These are phyloP conservation scores for Slavum lentiscoides DNA, from an alignment of 2,888 invertebrate genomes.

Conservation along the genomic window DNA sequence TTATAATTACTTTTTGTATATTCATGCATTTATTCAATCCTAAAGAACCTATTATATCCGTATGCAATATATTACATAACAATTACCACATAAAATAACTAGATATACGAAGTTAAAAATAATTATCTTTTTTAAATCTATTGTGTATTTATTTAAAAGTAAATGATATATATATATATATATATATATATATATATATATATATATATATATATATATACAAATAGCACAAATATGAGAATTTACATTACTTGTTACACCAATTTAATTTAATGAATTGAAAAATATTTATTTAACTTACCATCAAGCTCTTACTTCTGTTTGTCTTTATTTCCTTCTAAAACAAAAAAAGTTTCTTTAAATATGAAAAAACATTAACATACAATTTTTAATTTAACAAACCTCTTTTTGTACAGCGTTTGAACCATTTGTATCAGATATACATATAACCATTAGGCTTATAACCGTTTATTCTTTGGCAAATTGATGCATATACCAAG, in stretches of 20 bases:
- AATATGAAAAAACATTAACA: not conserved
- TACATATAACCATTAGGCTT: constrained; percentile 49
- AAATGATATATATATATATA: not conserved
- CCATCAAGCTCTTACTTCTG: constrained; percentile 41
- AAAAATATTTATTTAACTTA: not conserved
- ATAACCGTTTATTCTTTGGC: constrained; percentile 50
- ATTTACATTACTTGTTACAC: not conserved
- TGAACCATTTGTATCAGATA: constrained; percentile 50
- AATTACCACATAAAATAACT: not conserved
- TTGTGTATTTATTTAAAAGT: not conserved
- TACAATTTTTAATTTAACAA: constrained; percentile 10
- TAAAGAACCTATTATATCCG: constrained; percentile 1
- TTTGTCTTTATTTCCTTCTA: constrained; percentile 41
- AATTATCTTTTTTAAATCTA: not conserved
- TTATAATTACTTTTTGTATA: not conserved
- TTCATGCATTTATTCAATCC: not conserved
- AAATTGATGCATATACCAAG: constrained; percentile 50
- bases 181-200: too few relatives aligned
- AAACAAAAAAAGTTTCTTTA: constrained; percentile 2
- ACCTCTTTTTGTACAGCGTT: constrained; percentile 45
- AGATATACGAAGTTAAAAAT: not conserved
- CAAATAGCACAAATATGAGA: not conserved
- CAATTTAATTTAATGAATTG: not conserved
- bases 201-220: too few relatives aligned
- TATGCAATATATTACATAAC: not conserved